A percentile compares a stretch with the other conserved stretches of the same genome.
Evolutionary conservation across 2,797 vertebrate genomes (phyloP).

Genomic region (Oreochromis mossambicus): DNA sequence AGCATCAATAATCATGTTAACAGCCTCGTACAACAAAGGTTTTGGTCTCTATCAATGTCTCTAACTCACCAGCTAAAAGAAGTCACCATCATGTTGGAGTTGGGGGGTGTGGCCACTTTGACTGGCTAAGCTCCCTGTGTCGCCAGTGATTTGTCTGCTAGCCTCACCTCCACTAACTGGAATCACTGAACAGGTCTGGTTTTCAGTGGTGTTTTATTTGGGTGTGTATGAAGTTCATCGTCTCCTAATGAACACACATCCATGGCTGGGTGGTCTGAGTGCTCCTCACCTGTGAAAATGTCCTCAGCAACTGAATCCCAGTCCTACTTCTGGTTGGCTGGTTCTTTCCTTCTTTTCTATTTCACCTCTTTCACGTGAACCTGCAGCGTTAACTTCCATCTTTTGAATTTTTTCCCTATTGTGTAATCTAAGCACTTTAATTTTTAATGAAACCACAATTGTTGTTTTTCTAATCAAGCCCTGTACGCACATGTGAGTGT

Average conservation of each 20-base stretch:
- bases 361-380: neutral
- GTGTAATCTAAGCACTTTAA: neutral
- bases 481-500: neutral
- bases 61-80: neutral
- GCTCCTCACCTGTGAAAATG: neutral
- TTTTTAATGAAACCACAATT: neutral
- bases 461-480: neutral
- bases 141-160: neutral
- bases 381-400: neutral
- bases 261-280: neutral
- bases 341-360: rapidly evolving
- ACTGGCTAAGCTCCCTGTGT: neutral
- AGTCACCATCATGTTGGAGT: neutral
- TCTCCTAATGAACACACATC: neutral
- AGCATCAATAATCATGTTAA: neutral
- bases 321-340: rapidly evolving
- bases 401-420: neutral
- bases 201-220: rapidly evolving
- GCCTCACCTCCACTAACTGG: neutral
- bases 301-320: neutral
- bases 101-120: neutral
- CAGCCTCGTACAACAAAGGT: neutral
- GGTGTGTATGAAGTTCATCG: neutral
- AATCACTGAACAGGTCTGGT: rapidly evolving
- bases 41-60: neutral